Evolutionary conservation across 2,888 invertebrate species (phyloP), one percentile per base, ranked within the genome.

Genomic region (Proisotoma minuta): DNA sequence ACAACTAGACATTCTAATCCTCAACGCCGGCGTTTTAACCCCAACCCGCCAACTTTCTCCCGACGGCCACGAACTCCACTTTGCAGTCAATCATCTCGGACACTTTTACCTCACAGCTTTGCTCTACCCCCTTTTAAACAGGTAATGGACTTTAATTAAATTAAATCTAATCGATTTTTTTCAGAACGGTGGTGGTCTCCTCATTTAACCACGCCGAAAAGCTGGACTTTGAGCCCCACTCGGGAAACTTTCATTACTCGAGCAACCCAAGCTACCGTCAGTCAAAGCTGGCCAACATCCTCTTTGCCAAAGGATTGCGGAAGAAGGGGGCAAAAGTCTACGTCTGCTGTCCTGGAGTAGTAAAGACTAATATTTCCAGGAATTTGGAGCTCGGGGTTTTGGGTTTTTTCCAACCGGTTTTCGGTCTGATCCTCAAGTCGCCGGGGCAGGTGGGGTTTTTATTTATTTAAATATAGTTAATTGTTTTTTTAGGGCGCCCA

Each of bases 101-200:
- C 94, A 92, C 76, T 94, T 91, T 77, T 81, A 90, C 57, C 79
- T 95, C n/a, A 91, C 91, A 1, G 86, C 86, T 75, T 79, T 91
- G 64, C 80, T 94, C 12, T 75, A 89, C 59, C 86, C 88, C 54
- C 79, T 82, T 39, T 76, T 90, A 65, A 85, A 85, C 75, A 80
- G n/a, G n/a, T n/a, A n/a, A n/a, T n/a, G n/a, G n/a, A n/a, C n/a
- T n/a, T n/a, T n/a, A n/a, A n/a, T n/a, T n/a, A n/a, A n/a, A n/a
- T n/a, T n/a, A n/a, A n/a, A n/a, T n/a, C n/a, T n/a, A n/a, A n/a
- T n/a, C n/a, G n/a, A n/a, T n/a, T n/a, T n/a, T n/a, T n/a, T n/a
- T n/a, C n/a, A n/a, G n/a, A n/a, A n/a, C n/a, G 18, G 76, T 81
- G n/a, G 76, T 62, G 61, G 76, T 81, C 0, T 76, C 79, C 1